Percentiles rank a stretch among this genome's conserved stretches.
Evolutionary conservation across 2,797 vertebrate species (phyloP).

Genomic region (Cossypha niveicapilla): DNA sequence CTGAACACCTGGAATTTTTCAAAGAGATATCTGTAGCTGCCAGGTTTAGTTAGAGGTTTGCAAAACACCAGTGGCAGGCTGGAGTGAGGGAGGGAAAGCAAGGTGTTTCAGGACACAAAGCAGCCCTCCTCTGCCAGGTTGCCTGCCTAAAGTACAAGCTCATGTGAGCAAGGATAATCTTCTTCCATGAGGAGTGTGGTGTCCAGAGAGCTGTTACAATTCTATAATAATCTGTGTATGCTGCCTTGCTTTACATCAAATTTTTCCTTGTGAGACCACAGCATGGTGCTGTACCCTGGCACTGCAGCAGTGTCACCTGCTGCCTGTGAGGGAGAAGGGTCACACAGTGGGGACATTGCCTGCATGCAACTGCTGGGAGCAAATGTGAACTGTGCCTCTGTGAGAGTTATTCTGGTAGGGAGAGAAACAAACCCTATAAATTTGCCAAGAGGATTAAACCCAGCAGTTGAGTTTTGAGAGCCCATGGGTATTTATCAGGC

Average conservation of each 20-base stretch:
- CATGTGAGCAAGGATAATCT: not conserved
- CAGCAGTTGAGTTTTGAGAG: not conserved
- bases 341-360: fast-evolving
- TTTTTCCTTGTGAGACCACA: not conserved
- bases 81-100: not conserved
- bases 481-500: not conserved
- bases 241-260: not conserved
- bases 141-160: not conserved
- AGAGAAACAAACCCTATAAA: not conserved
- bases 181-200: not conserved
- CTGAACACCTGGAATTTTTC: conserved; percentile 10
- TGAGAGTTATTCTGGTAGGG: not conserved
- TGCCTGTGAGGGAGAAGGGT: not conserved
- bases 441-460: not conserved
- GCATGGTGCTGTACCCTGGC: not conserved
- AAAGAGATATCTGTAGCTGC: not conserved
- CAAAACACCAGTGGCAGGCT: not conserved
- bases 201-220: not conserved
- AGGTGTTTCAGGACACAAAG: not conserved
- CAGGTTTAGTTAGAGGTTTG: not conserved
- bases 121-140: not conserved
- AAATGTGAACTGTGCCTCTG: not conserved
- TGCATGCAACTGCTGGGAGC: not conserved
- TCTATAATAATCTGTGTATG: not conserved
- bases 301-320: not conserved